Percentiles rank a stretch among this genome's conserved stretches.
Conservation (phyloP, 2,113 vertebrate genomes). For the Mastomys coucha region DNA sequence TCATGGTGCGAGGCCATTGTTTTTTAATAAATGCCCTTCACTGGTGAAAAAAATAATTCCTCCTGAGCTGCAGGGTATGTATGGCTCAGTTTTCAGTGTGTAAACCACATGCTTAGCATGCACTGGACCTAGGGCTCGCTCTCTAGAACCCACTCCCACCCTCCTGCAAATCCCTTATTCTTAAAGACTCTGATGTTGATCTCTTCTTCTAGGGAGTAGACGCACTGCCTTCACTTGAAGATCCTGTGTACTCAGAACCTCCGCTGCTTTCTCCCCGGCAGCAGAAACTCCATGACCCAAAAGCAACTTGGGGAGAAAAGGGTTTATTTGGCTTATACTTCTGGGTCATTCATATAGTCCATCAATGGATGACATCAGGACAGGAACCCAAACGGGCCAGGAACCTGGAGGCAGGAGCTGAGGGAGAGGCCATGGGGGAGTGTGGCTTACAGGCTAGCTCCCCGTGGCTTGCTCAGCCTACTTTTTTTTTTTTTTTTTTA, state of each 20-base stretch:
- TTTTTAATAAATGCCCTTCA: neutral
- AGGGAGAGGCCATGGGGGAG: neutral
- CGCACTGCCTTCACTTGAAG: neutral
- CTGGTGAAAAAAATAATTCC: no score
- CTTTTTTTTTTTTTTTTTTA: no score
- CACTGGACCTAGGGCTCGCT: no score
- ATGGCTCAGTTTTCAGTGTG: neutral
- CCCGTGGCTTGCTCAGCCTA: accelerated
- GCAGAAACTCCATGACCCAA: neutral
- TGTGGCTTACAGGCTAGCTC: neutral
- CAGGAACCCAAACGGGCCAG: neutral
- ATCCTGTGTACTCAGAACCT: neutral
- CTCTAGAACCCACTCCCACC: neutral
- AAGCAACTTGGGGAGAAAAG: neutral
- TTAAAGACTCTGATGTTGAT: neutral
- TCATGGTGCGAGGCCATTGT: neutral
- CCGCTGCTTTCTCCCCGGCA: no score
- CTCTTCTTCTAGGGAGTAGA: neutral
- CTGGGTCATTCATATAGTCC: neutral
- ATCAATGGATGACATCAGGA: neutral
- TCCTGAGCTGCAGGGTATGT: no score
- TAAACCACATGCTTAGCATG: neutral
- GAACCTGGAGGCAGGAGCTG: neutral
- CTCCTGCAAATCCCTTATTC: neutral
- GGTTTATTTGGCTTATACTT: neutral